These are phyloP conservation scores for Lacerta agilis DNA, from an alignment of 2,797 vertebrate species.

Conservation along the genomic window DNA sequence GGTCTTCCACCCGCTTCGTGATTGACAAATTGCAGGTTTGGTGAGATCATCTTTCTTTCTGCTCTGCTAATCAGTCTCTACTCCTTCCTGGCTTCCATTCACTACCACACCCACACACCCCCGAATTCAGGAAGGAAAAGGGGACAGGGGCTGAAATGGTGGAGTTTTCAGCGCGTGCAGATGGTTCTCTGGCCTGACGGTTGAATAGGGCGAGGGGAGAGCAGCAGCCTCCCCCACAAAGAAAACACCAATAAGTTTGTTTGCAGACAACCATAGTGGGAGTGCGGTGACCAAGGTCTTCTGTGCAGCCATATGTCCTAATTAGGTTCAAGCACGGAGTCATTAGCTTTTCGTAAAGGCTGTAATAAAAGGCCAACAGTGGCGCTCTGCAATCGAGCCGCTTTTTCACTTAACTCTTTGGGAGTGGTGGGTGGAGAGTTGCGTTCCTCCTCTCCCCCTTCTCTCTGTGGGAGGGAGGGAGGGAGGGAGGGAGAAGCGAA, in stretches of 20 bases:
- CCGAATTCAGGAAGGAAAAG: constrained; percentile 7
- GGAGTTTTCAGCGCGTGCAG: background rate
- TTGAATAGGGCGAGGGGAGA: background rate
- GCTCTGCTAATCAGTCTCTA: constrained; percentile 67
- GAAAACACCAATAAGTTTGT: background rate
- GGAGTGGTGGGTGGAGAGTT: background rate
- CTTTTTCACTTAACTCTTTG: constrained; percentile 43
- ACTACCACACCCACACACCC: constrained; percentile 19
- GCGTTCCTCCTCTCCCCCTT: constrained; percentile 11
- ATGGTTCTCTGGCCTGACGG: background rate
- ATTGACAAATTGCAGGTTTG: constrained; percentile 77
- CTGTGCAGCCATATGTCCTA: constrained; percentile 47
- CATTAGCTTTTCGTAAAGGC: constrained; percentile 46
- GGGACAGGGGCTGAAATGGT: background rate
- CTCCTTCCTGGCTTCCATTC: constrained; percentile 38
- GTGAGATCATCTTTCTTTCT: constrained; percentile 69
- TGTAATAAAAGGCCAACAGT: constrained; percentile 35
- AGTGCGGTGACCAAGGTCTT: constrained; percentile 12
- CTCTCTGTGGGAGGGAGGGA: constrained; percentile 53
- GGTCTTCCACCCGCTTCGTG: constrained; percentile 62
- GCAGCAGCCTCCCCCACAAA: background rate
- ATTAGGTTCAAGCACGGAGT: constrained; percentile 54
- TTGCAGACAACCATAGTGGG: background rate
- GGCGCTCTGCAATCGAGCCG: constrained; percentile 36
- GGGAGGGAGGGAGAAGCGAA: constrained; percentile 58